Evolutionary conservation across 2,888 invertebrate species (phyloP).

Genomic region (Amphipoea lucens): DNA sequence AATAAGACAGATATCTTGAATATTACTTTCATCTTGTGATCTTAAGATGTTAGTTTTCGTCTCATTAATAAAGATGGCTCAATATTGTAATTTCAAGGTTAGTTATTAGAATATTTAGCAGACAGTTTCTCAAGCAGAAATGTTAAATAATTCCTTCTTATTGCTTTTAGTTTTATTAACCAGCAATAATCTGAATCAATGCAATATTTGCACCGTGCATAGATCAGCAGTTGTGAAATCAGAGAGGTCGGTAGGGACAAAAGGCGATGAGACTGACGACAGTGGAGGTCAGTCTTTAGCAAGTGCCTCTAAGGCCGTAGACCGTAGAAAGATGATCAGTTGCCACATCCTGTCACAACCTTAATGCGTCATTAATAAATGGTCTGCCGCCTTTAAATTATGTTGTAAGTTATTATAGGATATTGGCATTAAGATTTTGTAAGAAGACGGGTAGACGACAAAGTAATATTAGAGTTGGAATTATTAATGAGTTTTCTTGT

Average conservation of each 20-base stretch:
- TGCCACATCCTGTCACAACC: constrained; percentile 55
- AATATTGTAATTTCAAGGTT: constrained; percentile 49
- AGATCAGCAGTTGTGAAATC: constrained; percentile 56
- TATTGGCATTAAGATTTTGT: constrained; percentile 30
- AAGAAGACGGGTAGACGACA: constrained; percentile 38
- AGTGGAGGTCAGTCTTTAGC: constrained; percentile 53
- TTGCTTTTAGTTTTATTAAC: constrained; percentile 23
- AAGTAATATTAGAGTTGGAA: constrained; percentile 38
- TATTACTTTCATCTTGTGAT: constrained; percentile 38
- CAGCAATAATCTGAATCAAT: constrained; percentile 29
- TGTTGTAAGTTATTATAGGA: constrained; percentile 22
- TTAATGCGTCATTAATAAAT: constrained; percentile 43
- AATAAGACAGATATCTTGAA: constrained; percentile 35
- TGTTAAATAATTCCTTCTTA: constrained; percentile 5
- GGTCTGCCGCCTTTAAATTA: constrained; percentile 13
- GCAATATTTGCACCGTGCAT: constrained; percentile 42
- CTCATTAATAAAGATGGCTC: constrained; percentile 55
- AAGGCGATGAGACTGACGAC: constrained; percentile 37
- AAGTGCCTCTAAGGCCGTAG: constrained; percentile 52
- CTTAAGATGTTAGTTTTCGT: constrained; percentile 37
- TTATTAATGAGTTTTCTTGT: constrained; percentile 49
- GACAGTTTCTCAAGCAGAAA: constrained; percentile 8
- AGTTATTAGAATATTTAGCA: constrained; percentile 35
- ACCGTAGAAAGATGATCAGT: constrained; percentile 49
- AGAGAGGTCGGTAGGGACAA: constrained; percentile 35